Conservation (phyloP, 1,140 invertebrate genomes). For the Drosophila nebulosa region DNA sequence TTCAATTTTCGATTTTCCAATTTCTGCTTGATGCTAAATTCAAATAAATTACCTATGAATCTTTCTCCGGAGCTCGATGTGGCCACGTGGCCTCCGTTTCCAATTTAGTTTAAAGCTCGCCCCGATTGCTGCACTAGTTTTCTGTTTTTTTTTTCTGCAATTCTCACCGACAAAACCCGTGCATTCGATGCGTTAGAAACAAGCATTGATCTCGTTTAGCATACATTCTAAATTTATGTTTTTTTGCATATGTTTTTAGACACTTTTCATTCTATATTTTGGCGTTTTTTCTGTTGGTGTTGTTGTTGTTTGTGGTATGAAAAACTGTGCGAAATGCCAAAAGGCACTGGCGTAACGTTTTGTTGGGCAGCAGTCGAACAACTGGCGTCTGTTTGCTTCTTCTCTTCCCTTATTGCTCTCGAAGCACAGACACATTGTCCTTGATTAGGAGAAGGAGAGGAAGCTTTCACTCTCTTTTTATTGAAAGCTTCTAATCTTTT, state of each 20-base stretch:
- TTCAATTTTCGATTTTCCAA: constrained; percentile 8
- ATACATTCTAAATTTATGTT: constrained; percentile 12
- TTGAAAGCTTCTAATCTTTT: neutral
- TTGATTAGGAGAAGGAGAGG: neutral
- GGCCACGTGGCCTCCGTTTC: neutral
- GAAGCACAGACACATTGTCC: neutral
- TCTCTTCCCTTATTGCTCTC: neutral
- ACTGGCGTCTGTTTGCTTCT: constrained; percentile 6
- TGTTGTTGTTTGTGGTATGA: neutral
- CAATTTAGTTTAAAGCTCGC: constrained; percentile 2
- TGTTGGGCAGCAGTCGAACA: neutral
- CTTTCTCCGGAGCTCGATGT: neutral
- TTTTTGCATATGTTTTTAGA: neutral
- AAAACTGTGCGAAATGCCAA: neutral
- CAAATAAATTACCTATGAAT: neutral
- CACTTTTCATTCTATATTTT: neutral
- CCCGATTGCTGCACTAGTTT: neutral
- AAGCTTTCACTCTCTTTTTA: neutral
- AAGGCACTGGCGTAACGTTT: neutral
- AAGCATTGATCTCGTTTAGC: neutral
- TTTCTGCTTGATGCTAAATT: neutral
- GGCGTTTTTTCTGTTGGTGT: neutral
- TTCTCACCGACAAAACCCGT: neutral
- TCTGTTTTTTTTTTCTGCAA: neutral
- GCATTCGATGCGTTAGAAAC: neutral